Evolutionary conservation across 2,888 invertebrate species (phyloP).

Genomic region (Dichetophora obliterata): DNA sequence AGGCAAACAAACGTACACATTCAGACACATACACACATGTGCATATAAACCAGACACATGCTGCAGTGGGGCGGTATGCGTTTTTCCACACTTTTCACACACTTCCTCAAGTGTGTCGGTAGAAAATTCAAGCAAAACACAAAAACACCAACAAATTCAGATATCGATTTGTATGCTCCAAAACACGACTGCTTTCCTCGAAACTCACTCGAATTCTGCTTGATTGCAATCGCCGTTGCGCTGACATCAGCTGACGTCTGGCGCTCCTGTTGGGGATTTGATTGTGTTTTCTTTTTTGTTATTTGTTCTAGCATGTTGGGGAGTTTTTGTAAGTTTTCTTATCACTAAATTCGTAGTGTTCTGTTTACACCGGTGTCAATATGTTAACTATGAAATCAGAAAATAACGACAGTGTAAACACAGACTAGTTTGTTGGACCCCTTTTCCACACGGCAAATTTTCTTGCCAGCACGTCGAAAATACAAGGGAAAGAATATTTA

Average conservation of each 20-base stretch:
- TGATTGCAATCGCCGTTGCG: background rate
- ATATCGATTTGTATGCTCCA: background rate
- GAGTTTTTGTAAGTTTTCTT: background rate
- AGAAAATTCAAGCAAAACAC: background rate
- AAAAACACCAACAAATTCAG: background rate
- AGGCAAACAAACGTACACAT: background rate
- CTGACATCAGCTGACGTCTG: conserved; percentile 11
- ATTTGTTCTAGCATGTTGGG: background rate
- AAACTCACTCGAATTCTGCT: conserved; percentile 22
- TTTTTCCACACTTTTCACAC: background rate
- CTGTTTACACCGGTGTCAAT: background rate
- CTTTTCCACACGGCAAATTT: no score
- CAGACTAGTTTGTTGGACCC: no score
- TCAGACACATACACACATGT: background rate
- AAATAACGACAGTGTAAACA: no score
- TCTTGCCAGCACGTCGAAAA: no score
- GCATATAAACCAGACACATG: background rate
- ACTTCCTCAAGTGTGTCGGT: background rate
- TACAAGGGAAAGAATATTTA: no score
- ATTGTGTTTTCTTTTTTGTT: background rate
- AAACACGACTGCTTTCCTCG: background rate
- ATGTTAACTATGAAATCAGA: background rate
- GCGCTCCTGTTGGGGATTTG: background rate
- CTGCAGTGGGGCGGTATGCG: background rate
- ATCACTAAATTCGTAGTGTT: background rate